phyloP scores from a whole-genome alignment of 1,140 invertebrate genomes.

The Ostrea denselamellosa region DNA sequence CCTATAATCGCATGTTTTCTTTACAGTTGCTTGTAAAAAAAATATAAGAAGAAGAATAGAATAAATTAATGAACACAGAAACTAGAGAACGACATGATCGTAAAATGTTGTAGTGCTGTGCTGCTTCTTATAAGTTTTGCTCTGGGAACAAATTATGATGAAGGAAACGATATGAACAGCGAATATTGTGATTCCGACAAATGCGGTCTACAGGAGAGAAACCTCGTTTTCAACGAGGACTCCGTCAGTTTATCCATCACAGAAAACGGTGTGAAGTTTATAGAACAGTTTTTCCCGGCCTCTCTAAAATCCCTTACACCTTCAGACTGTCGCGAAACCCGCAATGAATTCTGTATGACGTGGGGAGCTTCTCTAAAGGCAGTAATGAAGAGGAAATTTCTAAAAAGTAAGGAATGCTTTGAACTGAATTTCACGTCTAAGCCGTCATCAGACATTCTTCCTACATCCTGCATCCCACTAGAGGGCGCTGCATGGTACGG shows the following conservation, averaged over 20 bases:
- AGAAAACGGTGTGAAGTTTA: not conserved
- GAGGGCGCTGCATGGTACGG: slow-evolving; percentile 69
- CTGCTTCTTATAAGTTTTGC: not conserved
- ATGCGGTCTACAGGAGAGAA: not conserved
- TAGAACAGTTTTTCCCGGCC: not conserved
- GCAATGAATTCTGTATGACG: not conserved
- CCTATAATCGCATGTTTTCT: not conserved
- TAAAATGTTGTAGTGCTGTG: not conserved
- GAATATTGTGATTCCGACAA: slow-evolving; percentile 11
- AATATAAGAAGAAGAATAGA: not conserved
- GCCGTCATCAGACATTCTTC: not conserved
- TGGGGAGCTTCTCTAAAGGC: slow-evolving; percentile 1
- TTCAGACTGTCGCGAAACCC: not conserved
- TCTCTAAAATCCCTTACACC: not conserved
- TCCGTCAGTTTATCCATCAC: not conserved
- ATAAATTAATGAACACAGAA: not conserved
- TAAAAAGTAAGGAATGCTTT: not conserved
- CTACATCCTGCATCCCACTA: slow-evolving; percentile 50
- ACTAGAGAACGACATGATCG: not conserved
- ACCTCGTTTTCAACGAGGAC: not conserved
- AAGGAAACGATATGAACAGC: not conserved
- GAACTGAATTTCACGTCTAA: not conserved
- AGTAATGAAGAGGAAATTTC: not conserved
- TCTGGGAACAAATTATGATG: not conserved
- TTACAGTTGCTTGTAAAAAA: not conserved